A percentile compares a stretch with the other conserved stretches of the same genome.
Evolutionary conservation across 2,888 invertebrate species (phyloP).

Genomic region (Aphrophora alni): DNA sequence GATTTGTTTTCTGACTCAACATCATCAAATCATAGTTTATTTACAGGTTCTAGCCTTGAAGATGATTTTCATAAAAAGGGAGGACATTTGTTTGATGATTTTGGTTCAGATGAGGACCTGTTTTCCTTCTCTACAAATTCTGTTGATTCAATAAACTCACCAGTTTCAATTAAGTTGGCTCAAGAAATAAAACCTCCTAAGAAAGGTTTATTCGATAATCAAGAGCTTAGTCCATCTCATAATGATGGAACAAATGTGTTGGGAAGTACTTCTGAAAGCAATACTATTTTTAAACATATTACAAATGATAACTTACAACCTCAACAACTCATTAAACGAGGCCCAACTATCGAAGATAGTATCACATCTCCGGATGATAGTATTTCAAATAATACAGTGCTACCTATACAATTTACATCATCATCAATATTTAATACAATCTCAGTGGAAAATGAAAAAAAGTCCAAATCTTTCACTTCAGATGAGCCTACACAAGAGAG

Average conservation of each 20-base stretch:
- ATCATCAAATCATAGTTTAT: background rate
- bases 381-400: background rate
- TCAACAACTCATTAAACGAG: too few species aligned
- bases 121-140: constrained; percentile 28
- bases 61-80: background rate
- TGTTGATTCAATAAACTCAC: constrained; percentile 15
- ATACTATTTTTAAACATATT: background rate
- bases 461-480: too few species aligned
- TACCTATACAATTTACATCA: background rate
- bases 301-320: background rate
- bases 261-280: background rate
- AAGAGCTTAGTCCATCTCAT: background rate
- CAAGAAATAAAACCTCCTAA: background rate
- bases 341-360: background rate
- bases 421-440: too few species aligned
- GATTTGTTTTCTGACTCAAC: background rate
- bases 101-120: constrained; percentile 34
- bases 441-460: too few species aligned
- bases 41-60: background rate
- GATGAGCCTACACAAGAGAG: too few species aligned
- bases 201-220: background rate
- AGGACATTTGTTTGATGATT: constrained; percentile 26
- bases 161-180: background rate
- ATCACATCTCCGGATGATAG: background rate
- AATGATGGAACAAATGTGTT: constrained; percentile 21